Evolutionary conservation across 1,140 invertebrate genomes (phyloP), one percentile per base, ranked within the genome.

Genomic region (Pinna nobilis): DNA sequence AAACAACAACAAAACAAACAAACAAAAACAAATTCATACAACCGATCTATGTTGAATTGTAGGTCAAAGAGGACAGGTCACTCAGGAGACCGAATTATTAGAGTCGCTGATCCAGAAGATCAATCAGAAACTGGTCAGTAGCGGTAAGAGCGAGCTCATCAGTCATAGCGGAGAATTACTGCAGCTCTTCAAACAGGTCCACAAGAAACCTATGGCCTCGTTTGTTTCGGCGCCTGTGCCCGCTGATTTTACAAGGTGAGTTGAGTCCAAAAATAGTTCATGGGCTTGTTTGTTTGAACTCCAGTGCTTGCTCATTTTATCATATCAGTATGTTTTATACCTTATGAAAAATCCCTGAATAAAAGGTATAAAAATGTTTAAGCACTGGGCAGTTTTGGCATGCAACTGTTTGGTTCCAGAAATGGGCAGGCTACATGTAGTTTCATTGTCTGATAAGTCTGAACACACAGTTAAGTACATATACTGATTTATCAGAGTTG

Each of bases 161-260:
- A 89, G 91, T 3, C 94, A 95, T 77, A 95, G 94, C 86, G 87
- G 90, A 2, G 95, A 97, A 76, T 86, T 97, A 6, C 93, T 95
- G 1, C 92, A 94, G 77, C 94, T 94, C 90, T 96, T 97, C 80
- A 92, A 95, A 81, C 93, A 95, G 86, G 92, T 96, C 91, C 85
- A 86, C 55, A 70, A 83, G 78, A 96, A 96, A 88, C 95, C 95
- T 2, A 96, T 96, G 93, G 92, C 94, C 1, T 95, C 93, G 82
- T 96, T 97, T 88, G 94, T 96, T 1, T 94, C 95, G 60, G 93
- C 94, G 13, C 94, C 95, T n/a, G 95, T 97, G 69, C 94, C 95
- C 64, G 94, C 95, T 28, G 95, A 97, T 91, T 98, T 97, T 88
- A 94, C 94, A 71, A 95, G 94, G 94, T 88, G 65, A 64, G 35